phyloP scores from a whole-genome alignment of 2,797 vertebrate genomes.

The Epinephelus awoara region DNA sequence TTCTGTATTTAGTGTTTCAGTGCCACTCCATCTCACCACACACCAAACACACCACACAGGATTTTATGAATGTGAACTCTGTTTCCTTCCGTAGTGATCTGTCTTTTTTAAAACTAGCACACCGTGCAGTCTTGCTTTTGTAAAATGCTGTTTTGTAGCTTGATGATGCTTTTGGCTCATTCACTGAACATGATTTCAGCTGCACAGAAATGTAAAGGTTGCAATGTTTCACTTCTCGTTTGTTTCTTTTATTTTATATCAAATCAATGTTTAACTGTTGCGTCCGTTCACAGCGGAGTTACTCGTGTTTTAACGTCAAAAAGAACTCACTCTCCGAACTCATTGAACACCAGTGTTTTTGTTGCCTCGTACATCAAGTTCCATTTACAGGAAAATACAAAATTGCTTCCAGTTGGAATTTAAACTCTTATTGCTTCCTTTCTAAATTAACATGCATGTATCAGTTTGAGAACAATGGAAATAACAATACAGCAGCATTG shows the following conservation, averaged over 20 bases:
- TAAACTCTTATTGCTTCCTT: conserved; percentile 15
- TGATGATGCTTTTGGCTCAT: conserved; percentile 42
- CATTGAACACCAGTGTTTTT: conserved; percentile 14
- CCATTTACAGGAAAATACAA: background rate
- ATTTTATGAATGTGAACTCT: conserved; percentile 46
- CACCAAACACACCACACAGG: conserved; percentile 11
- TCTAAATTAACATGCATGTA: conserved; percentile 12
- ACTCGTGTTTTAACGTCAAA: background rate
- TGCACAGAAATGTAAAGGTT: conserved; percentile 50
- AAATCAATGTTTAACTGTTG: background rate
- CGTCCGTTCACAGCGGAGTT: background rate
- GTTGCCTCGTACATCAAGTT: conserved; percentile 7
- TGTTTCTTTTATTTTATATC: background rate
- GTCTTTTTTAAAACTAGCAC: conserved; percentile 3
- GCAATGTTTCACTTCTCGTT: conserved; percentile 11
- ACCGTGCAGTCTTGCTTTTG: conserved; percentile 31
- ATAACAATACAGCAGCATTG: background rate
- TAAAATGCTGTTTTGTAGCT: conserved; percentile 49
- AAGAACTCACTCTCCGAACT: background rate
- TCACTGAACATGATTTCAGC: conserved; percentile 21
- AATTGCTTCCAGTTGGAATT: conserved; percentile 32
- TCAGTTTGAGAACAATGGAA: background rate
- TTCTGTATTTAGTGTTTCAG: conserved; percentile 61
- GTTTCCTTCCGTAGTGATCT: conserved; percentile 8
- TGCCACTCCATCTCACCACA: conserved; percentile 41